Evolutionary conservation across 2,113 vertebrate genomes (phyloP), one percentile per base, ranked within the genome.

Genomic region (Orthonyx spaldingii): DNA sequence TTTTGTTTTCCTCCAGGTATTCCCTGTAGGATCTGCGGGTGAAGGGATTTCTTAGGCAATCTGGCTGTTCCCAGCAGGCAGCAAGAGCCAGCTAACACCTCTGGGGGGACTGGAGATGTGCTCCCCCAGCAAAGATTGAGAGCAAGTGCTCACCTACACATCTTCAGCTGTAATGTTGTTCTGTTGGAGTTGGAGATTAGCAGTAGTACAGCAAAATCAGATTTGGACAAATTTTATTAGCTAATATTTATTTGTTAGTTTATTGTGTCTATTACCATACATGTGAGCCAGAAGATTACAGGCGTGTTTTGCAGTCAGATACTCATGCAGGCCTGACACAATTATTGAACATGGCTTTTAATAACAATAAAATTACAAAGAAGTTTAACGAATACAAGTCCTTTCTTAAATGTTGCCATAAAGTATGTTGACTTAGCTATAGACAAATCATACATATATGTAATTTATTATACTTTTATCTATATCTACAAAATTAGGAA

Each of bases 61-160:
- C 26, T 55, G 50, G 10, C 23, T 80, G 18, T 17, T 78, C 10
- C 41, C 35, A 66, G 47, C 2, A 1, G 56, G 20, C 30, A 75
- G 35, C 2, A 1, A 57, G 55, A 46, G 19, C 17, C 30, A 19
- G 20, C 23, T 13, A n/a, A 33, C 18, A 24, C 24, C 44, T 76
- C 44, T 15, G 15, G n/a, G 53, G 66, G 24, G 44, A 22, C 22
- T 1, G 3, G 39, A 44, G 26, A 1, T 27, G n/a, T 19, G 28
- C 11, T 80, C 35, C 6, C 28, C 21, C 55, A 19, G 12, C 4
- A 2, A 69, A 56, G 23, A 16, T 11, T 6, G 23, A 46, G 39
- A 57, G 37, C 6, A n/a, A 0, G 0, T 28, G 13, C 50, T 57
- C 3, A 0, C 11, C 27, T 30, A 39, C 35, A 17, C 26, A 28